A percentile compares a stretch with the other conserved stretches of the same genome.
These are phyloP conservation scores for Anoncus sp. DNA, from an alignment of 2,888 invertebrate species.

Conservation along the genomic window DNA sequence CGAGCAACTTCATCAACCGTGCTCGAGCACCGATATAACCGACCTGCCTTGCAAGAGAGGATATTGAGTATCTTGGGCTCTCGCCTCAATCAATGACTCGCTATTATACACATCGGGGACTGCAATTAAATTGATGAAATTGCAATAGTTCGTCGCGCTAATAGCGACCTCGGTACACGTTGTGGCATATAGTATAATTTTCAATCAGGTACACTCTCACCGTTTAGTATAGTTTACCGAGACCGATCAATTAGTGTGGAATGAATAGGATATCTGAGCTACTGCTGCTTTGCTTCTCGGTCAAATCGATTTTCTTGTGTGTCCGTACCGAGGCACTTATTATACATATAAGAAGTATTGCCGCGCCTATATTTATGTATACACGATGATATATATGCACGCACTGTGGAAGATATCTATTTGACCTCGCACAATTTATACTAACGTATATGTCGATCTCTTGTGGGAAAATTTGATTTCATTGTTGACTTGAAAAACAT, in stretches of 20 bases:
- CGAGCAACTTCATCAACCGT: constrained; percentile 62
- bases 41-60: constrained; percentile 28
- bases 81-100: constrained; percentile 54
- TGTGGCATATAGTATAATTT: constrained; percentile 57
- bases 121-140: constrained; percentile 64
- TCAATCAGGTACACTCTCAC: constrained; percentile 61
- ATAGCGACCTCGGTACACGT: constrained; percentile 27
- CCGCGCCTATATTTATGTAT: constrained; percentile 41
- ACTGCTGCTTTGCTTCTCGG: constrained; percentile 11
- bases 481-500: neutral
- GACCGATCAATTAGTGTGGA: constrained; percentile 59
- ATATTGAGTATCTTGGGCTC: constrained; percentile 32
- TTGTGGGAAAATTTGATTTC: neutral
- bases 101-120: constrained; percentile 39
- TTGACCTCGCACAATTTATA: neutral
- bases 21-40: constrained; percentile 35
- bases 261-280: constrained; percentile 35
- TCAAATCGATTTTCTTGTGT: constrained; percentile 60
- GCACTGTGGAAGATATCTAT: neutral
- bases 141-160: constrained; percentile 52
- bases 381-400: constrained; percentile 5
- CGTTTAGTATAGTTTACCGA: constrained; percentile 59
- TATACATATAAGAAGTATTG: constrained; percentile 22
- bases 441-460: neutral
- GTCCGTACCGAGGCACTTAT: constrained; percentile 50